A percentile compares a stretch with the other conserved stretches of the same genome.
phyloP scores from a whole-genome alignment of 1,140 invertebrate genomes.

The Cydia pomonella region DNA sequence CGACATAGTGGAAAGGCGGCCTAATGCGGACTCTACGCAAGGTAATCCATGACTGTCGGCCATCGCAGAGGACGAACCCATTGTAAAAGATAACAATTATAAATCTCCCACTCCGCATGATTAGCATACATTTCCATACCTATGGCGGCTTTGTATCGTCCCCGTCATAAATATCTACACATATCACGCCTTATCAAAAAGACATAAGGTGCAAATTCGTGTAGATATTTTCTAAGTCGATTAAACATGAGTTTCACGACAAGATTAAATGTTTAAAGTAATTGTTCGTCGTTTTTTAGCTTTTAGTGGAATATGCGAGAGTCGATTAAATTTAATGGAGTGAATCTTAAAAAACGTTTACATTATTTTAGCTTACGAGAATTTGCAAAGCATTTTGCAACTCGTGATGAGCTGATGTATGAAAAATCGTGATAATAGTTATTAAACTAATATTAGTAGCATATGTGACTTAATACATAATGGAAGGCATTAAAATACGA shows the following conservation, averaged over 20 bases:
- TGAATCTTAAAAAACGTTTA: background rate
- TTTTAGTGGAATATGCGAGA: slow-evolving; percentile 7
- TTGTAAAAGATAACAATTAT: slow-evolving; percentile 29
- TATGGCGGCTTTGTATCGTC: background rate
- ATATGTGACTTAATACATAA: no score
- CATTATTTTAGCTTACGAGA: background rate
- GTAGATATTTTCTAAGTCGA: background rate
- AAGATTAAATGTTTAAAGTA: slow-evolving; percentile 18
- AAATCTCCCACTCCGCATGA: slow-evolving; percentile 21
- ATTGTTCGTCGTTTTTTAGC: slow-evolving; percentile 1
- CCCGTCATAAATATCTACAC: background rate
- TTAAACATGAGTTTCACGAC: slow-evolving; percentile 13
- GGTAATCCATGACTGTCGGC: background rate
- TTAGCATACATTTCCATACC: slow-evolving; percentile 26
- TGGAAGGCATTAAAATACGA: no score
- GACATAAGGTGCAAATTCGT: background rate
- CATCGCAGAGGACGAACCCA: slow-evolving; percentile 15
- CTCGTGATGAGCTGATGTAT: background rate
- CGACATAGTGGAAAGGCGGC: no score
- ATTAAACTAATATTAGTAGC: no score
- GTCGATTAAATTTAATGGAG: slow-evolving; percentile 12
- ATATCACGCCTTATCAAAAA: background rate
- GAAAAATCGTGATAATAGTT: background rate
- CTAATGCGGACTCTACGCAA: background rate
- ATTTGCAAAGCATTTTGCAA: background rate